Evolutionary conservation across 1,140 invertebrate genomes (phyloP).

Genomic region (Oscheius sp.): DNA sequence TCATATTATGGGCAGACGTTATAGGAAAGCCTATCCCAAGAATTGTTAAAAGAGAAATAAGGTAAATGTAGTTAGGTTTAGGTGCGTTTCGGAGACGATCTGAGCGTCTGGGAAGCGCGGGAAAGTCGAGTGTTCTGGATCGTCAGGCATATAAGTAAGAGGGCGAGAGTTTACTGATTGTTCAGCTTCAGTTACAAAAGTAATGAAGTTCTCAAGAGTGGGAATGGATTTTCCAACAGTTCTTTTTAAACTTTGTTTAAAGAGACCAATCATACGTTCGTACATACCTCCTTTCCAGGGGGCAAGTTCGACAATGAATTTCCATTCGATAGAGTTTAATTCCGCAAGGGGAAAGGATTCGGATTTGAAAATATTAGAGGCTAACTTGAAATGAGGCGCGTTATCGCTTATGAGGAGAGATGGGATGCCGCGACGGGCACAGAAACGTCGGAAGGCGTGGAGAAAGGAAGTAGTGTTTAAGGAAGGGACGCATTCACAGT

Average conservation of each 20-base stretch:
- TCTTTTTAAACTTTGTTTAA: neutral
- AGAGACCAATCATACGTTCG: slow-evolving; percentile 22
- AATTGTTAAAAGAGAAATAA: too few species aligned
- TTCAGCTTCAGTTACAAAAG: slow-evolving; percentile 24
- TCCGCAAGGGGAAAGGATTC: neutral
- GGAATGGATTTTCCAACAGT: slow-evolving; percentile 14
- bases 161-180: slow-evolving; percentile 21
- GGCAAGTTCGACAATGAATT: slow-evolving; percentile 14
- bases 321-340: neutral
- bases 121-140: neutral
- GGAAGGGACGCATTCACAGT: neutral
- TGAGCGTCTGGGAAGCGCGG: neutral
- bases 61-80: neutral
- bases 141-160: slow-evolving; percentile 4
- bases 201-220: slow-evolving; percentile 21
- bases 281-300: slow-evolving; percentile 30
- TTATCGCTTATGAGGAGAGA: slow-evolving; percentile 4
- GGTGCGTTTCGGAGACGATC: neutral
- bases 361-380: neutral
- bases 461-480: neutral
- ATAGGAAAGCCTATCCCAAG: too few species aligned
- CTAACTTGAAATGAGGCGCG: slow-evolving; percentile 2
- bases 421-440: slow-evolving; percentile 9
- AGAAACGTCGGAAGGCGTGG: slow-evolving; percentile 7
- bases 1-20: too few species aligned